Evolutionary conservation across 1,140 invertebrate species (phyloP), one percentile per base, ranked within the genome.

Genomic region (Drosophila pallidifrons): DNA sequence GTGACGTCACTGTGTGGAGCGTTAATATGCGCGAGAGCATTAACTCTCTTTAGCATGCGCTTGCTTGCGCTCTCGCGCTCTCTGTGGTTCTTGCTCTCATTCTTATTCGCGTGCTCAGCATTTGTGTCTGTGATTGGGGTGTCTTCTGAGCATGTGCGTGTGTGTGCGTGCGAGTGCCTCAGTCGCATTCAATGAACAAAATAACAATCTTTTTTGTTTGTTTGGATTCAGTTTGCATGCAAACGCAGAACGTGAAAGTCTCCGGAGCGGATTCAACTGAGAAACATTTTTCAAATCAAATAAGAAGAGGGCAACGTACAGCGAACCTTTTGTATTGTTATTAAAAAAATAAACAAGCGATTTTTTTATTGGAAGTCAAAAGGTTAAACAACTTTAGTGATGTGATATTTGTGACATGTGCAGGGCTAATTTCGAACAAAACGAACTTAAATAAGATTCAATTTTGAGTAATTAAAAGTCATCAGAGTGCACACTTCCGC

Each of bases 201-300:
- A 76, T 49, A 77, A 63, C 63, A 73, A 75, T 66, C 75, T 77
- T 54, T 70, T 79, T 81, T 81, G 74, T 43, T 65, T 65, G 51
- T 74, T 74, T 54, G 71, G 57, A 55, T 87, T 91, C 75, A 91
- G 88, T 91, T 83, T 74, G 72, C 47, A 78, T 70, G 63, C 74
- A 77, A 72, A 81, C 76, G 81, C 61, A 75, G 76, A 91, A 87
- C 82, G 80, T 64, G 75, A 54, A 73, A 79, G 82, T 81, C 72
- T 81, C 43, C 58, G 57, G 60, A 72, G 68, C 43, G 69, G 63
- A 60, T 66, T 75, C 63, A 4, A 15, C 51, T 32, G 35, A 77
- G 63, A 66, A 32, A 15, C 63, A 49, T 59, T 57, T 58, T 63
- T 63, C 55, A 46, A 61, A 66, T 10, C 10, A 35, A 13, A 52